A percentile compares a stretch with the other conserved stretches of the same genome.
These are phyloP conservation scores for Hirudo medicinalis DNA, from an alignment of 1,140 invertebrate genomes.

Conservation along the genomic window DNA sequence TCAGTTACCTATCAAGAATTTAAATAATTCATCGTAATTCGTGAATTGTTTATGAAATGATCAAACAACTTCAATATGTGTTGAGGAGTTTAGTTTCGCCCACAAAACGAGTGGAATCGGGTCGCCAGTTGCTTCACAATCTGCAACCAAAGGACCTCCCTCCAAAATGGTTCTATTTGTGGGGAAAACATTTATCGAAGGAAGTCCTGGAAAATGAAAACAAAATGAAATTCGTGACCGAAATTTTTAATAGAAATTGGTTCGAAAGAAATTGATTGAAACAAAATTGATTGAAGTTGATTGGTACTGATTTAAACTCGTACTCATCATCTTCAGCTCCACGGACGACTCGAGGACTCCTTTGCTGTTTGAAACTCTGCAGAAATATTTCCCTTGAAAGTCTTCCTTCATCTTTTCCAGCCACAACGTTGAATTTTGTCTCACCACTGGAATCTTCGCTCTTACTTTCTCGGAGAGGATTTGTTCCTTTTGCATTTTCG, in stretches of 20 bases:
- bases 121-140: neutral
- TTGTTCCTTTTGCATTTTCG: neutral
- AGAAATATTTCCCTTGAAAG: constrained; percentile 1
- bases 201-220: neutral
- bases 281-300: neutral
- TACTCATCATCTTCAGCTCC: neutral
- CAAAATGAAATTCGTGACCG: neutral
- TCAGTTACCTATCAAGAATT: too few species aligned
- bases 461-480: neutral
- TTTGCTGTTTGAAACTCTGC: constrained; percentile 7
- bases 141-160: neutral
- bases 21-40: too few species aligned
- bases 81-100: neutral
- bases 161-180: neutral
- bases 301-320: neutral
- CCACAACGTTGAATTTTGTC: neutral
- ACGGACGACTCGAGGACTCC: neutral
- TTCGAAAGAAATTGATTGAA: neutral
- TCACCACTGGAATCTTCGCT: neutral
- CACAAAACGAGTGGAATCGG: neutral
- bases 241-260: neutral
- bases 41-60: too few species aligned
- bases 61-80: too few species aligned
- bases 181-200: neutral
- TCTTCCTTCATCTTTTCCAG: neutral